Evolutionary conservation across 2,113 vertebrate species (phyloP), one percentile per base, ranked within the genome.

Genomic region (Barbus barbus): DNA sequence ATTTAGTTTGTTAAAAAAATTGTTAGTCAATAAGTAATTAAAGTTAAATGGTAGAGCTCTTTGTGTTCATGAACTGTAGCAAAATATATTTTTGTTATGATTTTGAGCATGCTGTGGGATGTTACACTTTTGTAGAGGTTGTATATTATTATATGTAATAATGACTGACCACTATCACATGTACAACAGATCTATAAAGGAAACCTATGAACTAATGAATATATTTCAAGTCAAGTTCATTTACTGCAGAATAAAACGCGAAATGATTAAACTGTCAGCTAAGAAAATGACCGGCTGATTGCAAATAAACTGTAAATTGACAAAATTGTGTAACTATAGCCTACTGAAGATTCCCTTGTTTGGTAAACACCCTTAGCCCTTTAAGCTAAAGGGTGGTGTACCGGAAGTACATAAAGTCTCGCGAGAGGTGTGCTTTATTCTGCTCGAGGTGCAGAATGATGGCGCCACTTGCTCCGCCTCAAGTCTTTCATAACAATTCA

Each of bases 391-490:
- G n/a, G n/a, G n/a, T n/a, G n/a, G n/a, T n/a, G n/a, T n/a, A n/a
- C n/a, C n/a, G n/a, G n/a, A n/a, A n/a, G n/a, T n/a, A n/a, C n/a
- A n/a, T n/a, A n/a, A n/a, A n/a, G n/a, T n/a, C 20, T 38, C 65
- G 18, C 33, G 65, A 69, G 9, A 2, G 9, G 1, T 4, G 20
- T n/a, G n/a, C n/a, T n/a, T n/a, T n/a, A n/a, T n/a, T n/a, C n/a
- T n/a, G n/a, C n/a, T n/a, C n/a, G n/a, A n/a, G n/a, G n/a, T n/a
- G n/a, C n/a, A n/a, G n/a, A n/a, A n/a, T n/a, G n/a, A n/a, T n/a
- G n/a, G n/a, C 44, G 36, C 3, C 11, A 1, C 28, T 77, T 31
- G 86, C 87, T 83, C 89, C 87, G 79, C 87, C 89, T 86, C 36
- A 44, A 18, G 9, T 53, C n/a, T 78, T 79, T 44, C 18, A 26